These are phyloP conservation scores for Labeo catla DNA, from an alignment of 2,113 vertebrate species.

Conservation along the genomic window DNA sequence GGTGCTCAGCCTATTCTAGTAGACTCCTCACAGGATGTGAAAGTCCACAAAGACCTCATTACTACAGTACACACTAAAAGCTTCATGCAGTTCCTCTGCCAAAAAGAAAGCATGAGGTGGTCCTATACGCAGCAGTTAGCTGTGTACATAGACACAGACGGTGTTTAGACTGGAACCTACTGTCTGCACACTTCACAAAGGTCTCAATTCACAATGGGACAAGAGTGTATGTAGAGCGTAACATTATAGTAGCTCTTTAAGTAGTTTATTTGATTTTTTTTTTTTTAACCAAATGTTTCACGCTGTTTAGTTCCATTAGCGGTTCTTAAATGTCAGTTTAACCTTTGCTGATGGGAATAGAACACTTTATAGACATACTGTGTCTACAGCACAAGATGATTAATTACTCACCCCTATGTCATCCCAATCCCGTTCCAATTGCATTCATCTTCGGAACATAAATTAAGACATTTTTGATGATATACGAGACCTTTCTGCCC, in stretches of 20 bases:
- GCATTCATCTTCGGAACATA: too few relatives aligned
- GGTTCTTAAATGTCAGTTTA: background rate
- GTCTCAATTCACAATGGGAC: background rate
- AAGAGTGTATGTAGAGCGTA: background rate
- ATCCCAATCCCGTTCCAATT: too few relatives aligned
- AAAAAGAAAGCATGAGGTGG: conserved; percentile 30
- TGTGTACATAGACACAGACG: conserved; percentile 8
- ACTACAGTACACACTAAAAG: background rate
- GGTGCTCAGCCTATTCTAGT: conserved; percentile 53
- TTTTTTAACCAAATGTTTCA: background rate
- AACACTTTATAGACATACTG: background rate
- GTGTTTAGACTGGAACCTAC: conserved; percentile 19
- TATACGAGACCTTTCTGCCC: too few relatives aligned
- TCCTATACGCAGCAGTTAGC: background rate
- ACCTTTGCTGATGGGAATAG: background rate
- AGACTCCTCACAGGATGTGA: conserved; percentile 33
- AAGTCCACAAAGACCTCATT: conserved; percentile 45
- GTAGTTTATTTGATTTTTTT: background rate
- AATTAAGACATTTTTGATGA: too few relatives aligned
- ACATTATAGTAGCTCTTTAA: background rate
- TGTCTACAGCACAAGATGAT: background rate
- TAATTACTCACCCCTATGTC: too few relatives aligned
- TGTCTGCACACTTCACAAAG: conserved; percentile 9
- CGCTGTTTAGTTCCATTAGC: background rate
- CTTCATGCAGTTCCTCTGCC: conserved; percentile 34